Conservation (phyloP, 2,888 invertebrate species). For the Platypus cylindrus region DNA sequence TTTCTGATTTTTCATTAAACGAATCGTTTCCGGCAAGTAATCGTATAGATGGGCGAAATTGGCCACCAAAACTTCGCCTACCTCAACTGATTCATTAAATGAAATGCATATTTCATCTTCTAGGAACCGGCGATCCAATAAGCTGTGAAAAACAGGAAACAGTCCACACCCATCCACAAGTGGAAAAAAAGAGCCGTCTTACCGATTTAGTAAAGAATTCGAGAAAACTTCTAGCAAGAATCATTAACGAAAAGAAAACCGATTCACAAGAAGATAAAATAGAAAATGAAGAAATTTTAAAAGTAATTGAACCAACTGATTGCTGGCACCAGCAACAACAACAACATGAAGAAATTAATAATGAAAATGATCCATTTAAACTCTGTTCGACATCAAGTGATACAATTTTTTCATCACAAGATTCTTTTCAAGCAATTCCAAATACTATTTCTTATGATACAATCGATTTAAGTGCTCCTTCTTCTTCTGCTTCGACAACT, state of each 20-base stretch:
- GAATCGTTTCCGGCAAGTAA: no score
- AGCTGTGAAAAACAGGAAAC: constrained; percentile 16
- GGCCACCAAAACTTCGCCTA: no score
- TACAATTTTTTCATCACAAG: constrained; percentile 12
- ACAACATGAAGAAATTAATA: constrained; percentile 7
- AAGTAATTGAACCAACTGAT: constrained; percentile 15
- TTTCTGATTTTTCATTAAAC: no score
- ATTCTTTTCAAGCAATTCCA: constrained; percentile 2
- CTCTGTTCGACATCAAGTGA: constrained; percentile 17
- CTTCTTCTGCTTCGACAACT: constrained; percentile 2
- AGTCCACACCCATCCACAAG: constrained; percentile 21
- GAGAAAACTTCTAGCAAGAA: constrained; percentile 25
- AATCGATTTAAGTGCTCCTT: constrained; percentile 16
- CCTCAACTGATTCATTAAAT: no score
- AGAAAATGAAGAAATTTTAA: constrained; percentile 7
- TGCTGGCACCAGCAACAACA: constrained; percentile 18
- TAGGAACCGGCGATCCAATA: constrained; percentile 23
- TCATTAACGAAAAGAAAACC: constrained; percentile 21
- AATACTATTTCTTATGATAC: constrained; percentile 11
- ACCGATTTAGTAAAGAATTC: constrained; percentile 34
- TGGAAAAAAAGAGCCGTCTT: constrained; percentile 36
- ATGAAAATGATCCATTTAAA: constrained; percentile 16
- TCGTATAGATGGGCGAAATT: no score
- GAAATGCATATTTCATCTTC: no score
- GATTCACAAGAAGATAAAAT: constrained; percentile 20